Percentiles rank a stretch among this genome's conserved stretches.
These are phyloP conservation scores for Eubucco bourcierii DNA, from an alignment of 2,113 vertebrate species.

Conservation along the genomic window DNA sequence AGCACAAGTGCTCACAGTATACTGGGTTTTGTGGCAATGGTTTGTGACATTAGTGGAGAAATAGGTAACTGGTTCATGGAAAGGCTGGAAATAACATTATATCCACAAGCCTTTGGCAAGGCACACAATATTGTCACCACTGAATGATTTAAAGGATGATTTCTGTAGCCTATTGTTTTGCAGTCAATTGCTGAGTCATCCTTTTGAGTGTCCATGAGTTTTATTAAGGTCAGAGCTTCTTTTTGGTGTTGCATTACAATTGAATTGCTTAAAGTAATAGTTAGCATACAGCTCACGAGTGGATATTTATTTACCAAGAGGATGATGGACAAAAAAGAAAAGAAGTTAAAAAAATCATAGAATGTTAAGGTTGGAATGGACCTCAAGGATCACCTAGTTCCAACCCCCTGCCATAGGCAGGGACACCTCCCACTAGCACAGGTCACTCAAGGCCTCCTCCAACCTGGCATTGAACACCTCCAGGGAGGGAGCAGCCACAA, in stretches of 20 bases:
- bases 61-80: neutral
- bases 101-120: neutral
- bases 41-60: neutral
- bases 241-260: neutral
- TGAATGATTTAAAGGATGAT: neutral
- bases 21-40: neutral
- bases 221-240: slow-evolving; percentile 5
- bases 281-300: neutral
- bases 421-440: too few relatives aligned
- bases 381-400: too few relatives aligned
- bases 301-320: neutral
- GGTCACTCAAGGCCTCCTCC: too few relatives aligned
- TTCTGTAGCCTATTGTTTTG: slow-evolving; percentile 1
- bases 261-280: neutral
- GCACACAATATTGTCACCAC: neutral
- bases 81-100: neutral
- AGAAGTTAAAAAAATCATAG: neutral
- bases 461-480: too few relatives aligned
- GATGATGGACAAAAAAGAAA: neutral
- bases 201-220: neutral
- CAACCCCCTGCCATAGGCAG: too few relatives aligned
- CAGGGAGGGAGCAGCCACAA: too few relatives aligned
- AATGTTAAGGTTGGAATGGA: too few relatives aligned
- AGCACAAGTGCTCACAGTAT: neutral
- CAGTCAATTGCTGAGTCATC: neutral